Base-by-base conservation (phyloP, 1,140 invertebrate genomes). In the Hypothenemus hampei region DNA sequence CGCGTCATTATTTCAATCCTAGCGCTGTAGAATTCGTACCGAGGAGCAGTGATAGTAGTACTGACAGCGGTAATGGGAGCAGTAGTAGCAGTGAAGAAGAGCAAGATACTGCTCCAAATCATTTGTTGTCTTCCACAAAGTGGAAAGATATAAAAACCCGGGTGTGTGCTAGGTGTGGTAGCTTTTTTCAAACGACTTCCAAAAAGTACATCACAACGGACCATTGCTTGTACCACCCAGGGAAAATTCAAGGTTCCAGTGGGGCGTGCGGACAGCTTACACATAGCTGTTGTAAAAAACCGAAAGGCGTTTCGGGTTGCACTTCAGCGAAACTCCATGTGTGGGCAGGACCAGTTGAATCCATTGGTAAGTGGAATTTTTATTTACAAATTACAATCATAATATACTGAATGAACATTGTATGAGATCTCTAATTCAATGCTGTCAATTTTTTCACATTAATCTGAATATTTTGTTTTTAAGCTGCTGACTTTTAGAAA, bases 191-290 rank as follows among this genome's bases (percentile, higher is more conserved):
- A 54, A 70, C 72, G 3, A 73, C 76, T 13, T 75, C 79, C 20
- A 83, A 84, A 13, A 79, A 84, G 58, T 89, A 88, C 65, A 59
- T 85, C 3, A 76, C 75, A 0, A 68, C 78, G 21, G 85, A 91
- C 40, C 71, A 78, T 16, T 96, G 92, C 72, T 48, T 75, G 0
- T 88, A 91, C 67, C 92, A 96, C 65, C 91, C 84, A 80, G 91
- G 88, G 3, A 86, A 85, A 56, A 63, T 83, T 23, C 63, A 62
- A 29, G 18, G 65, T 71, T 49, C 57, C 47, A 24, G 31, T n/a
- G 8, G 26, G 10, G 20, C 51, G 18, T 29, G 58, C 52, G 47
- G 40, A 7, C 59, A 43, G 1, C 19, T 46, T 11, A 1, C 13
- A 29, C 78, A 77, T 67, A 70, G 74, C 0, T 84, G 81, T 60